Evolutionary conservation across 2,888 invertebrate genomes (phyloP).

Genomic region (Idaea aversata): DNA sequence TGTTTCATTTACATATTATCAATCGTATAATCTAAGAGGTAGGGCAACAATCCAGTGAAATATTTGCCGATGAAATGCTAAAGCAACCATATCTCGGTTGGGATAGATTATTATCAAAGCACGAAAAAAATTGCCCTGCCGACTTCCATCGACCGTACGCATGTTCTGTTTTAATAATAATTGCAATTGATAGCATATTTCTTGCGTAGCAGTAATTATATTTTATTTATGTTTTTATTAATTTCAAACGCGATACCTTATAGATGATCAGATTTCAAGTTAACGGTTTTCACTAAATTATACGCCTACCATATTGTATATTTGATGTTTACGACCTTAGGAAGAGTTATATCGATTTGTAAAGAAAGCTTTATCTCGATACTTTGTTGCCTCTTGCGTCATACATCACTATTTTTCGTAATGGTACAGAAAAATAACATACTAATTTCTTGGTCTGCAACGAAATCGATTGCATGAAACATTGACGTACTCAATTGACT

Average conservation of each 20-base stretch:
- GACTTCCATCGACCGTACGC: constrained; percentile 30
- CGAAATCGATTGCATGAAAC: constrained; percentile 63
- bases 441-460: constrained; percentile 52
- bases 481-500: constrained; percentile 46
- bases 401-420: constrained; percentile 22
- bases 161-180: constrained; percentile 6
- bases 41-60: constrained; percentile 68
- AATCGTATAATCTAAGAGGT: constrained; percentile 65
- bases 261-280: neutral
- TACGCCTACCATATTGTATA: constrained; percentile 1
- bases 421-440: constrained; percentile 22
- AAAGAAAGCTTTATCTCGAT: neutral
- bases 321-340: neutral
- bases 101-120: constrained; percentile 39
- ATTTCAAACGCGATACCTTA: constrained; percentile 38
- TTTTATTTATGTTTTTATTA: constrained; percentile 1
- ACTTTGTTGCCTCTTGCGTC: neutral
- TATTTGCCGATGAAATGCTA: constrained; percentile 69
- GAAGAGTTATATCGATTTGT: neutral
- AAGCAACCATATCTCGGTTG: constrained; percentile 49
- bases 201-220: neutral
- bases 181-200: neutral
- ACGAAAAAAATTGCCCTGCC: constrained; percentile 35
- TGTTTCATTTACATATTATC: constrained; percentile 74
- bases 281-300: neutral